Percentiles rank a stretch among this genome's conserved stretches.
Evolutionary conservation across 2,888 invertebrate genomes (phyloP).

Genomic region (Tiliacea citrago): DNA sequence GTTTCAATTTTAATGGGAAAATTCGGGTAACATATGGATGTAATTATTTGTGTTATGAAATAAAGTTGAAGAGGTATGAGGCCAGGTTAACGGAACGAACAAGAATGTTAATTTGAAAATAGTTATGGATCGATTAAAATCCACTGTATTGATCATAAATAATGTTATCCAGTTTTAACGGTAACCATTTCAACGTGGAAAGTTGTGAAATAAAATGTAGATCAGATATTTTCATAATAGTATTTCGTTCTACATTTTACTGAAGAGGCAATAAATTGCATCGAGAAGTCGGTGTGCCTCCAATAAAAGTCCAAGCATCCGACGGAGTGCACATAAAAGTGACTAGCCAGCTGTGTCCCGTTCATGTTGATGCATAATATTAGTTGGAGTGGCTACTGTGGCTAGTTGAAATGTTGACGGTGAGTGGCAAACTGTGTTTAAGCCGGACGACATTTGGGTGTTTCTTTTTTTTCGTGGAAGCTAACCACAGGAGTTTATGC

Average conservation of each 20-base stretch:
- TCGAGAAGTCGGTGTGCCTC: constrained; percentile 65
- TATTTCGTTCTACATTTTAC: constrained; percentile 42
- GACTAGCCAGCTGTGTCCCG: constrained; percentile 74
- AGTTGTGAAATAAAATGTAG: constrained; percentile 42
- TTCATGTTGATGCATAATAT: constrained; percentile 64
- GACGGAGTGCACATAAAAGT: constrained; percentile 75
- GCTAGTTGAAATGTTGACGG: constrained; percentile 57
- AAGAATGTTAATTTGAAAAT: constrained; percentile 4
- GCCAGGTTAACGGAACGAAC: not conserved
- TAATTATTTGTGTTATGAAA: constrained; percentile 56
- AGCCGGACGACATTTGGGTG: constrained; percentile 38
- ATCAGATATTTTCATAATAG: constrained; percentile 47
- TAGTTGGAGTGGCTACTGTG: constrained; percentile 47
- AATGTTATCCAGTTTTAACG: too few relatives aligned
- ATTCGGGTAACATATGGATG: constrained; percentile 59
- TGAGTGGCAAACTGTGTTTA: constrained; percentile 61
- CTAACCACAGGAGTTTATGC: constrained; percentile 39
- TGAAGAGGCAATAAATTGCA: constrained; percentile 62
- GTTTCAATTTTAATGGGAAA: constrained; percentile 63
- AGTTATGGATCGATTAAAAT: not conserved
- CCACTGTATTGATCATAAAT: too few relatives aligned
- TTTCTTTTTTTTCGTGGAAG: constrained; percentile 33
- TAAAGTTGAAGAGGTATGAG: constrained; percentile 13
- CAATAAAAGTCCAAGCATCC: constrained; percentile 77
- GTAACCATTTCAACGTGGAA: not conserved